Percentiles rank a stretch among this genome's conserved stretches.
Conservation (phyloP, 2,113 vertebrate species). For the Brachyhypopomus gauderio region DNA sequence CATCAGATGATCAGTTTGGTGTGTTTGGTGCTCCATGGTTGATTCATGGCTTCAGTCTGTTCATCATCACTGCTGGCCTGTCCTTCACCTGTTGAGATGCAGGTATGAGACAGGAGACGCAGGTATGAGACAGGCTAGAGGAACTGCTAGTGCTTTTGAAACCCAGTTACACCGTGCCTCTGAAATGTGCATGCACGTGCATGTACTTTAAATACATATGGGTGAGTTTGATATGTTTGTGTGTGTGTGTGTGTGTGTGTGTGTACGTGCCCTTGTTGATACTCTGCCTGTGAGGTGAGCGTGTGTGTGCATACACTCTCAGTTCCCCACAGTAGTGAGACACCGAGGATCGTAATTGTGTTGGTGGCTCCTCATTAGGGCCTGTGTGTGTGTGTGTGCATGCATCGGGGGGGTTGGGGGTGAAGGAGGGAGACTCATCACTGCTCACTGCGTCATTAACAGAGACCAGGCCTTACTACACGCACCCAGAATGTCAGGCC, state of each 20-base stretch:
- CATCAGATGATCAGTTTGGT: too few species aligned
- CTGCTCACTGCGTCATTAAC: constrained; percentile 94
- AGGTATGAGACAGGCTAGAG: neutral
- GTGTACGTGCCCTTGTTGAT: constrained; percentile 44
- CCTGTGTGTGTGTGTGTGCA: constrained; percentile 81
- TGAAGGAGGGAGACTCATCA: constrained; percentile 74
- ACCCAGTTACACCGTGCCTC: too few species aligned
- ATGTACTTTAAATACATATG: neutral
- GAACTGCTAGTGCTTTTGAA: neutral
- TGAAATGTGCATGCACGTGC: neutral
- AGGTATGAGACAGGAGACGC: constrained; percentile 32
- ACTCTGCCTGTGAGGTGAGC: constrained; percentile 18
- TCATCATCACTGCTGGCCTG: constrained; percentile 71
- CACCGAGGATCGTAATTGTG: constrained; percentile 96
- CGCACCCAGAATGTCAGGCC: constrained; percentile 94
- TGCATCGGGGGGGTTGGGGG: constrained; percentile 30
- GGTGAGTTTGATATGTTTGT: constrained; percentile 6
- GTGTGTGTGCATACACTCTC: constrained; percentile 50
- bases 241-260: neutral
- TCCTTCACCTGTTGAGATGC: constrained; percentile 76
- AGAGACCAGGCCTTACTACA: constrained; percentile 86
- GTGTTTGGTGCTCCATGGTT: too few species aligned
- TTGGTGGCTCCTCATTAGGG: constrained; percentile 97
- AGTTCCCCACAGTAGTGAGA: constrained; percentile 72
- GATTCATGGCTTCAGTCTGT: constrained; percentile 3